These are phyloP conservation scores for Triplophysa bombifrons DNA, from an alignment of 2,797 vertebrate species.

Conservation along the genomic window DNA sequence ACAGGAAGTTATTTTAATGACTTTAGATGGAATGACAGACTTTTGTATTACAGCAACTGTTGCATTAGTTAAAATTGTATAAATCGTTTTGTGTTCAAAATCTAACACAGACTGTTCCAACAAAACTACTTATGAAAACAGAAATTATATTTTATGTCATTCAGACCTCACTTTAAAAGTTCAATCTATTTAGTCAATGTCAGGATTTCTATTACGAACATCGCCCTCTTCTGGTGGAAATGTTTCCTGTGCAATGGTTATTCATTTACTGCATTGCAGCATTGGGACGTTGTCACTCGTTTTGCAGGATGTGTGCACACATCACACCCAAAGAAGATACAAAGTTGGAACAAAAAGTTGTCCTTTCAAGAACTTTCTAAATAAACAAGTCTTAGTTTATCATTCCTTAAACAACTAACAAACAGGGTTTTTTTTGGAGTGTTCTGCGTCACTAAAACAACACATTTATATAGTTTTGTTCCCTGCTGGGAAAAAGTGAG, in stretches of 20 bases:
- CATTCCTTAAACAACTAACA: neutral
- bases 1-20: neutral
- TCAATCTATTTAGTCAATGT: neutral
- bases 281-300: constrained; percentile 44
- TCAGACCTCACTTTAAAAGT: constrained; percentile 21
- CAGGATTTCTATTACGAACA: constrained; percentile 52
- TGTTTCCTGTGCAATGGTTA: constrained; percentile 11
- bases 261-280: constrained; percentile 80
- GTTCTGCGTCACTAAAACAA: neutral
- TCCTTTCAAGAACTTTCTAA: neutral
- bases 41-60: constrained; percentile 5
- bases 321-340: constrained; percentile 23
- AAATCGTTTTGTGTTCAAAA: neutral
- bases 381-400: neutral
- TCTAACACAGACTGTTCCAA: neutral
- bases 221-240: constrained; percentile 72
- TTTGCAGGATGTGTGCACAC: constrained; percentile 50
- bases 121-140: constrained; percentile 1
- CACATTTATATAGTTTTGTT: neutral
- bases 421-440: neutral
- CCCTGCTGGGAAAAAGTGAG: neutral
- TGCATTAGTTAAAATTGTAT: neutral
- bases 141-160: neutral
- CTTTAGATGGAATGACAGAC: neutral
- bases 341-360: neutral